Evolutionary conservation across 1,140 invertebrate genomes (phyloP).

Genomic region (Bombus cullumanus): DNA sequence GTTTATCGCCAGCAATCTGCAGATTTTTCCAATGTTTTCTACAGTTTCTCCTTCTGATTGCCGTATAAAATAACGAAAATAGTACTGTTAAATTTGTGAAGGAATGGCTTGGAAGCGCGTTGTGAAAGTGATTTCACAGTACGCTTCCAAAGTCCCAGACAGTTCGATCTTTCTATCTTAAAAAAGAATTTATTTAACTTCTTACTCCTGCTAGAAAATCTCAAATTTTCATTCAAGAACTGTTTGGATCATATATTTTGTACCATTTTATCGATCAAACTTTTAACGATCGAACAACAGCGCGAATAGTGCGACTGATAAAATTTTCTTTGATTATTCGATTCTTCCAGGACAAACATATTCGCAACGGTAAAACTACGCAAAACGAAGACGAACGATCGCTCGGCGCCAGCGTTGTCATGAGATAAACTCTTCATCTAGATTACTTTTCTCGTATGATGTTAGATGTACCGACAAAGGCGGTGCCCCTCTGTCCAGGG

Average conservation of each 20-base stretch:
- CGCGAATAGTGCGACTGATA: too few species aligned
- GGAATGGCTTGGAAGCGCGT: not conserved
- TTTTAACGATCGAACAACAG: not conserved
- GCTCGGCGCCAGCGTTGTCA: slow-evolving; percentile 87
- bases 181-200: not conserved
- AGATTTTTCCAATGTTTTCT: not conserved
- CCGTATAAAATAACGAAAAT: not conserved
- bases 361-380: slow-evolving; percentile 93
- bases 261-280: not conserved
- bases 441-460: slow-evolving; percentile 47
- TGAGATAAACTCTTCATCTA: slow-evolving; percentile 72
- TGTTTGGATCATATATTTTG: not conserved
- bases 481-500: slow-evolving; percentile 27
- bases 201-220: not conserved
- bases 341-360: slow-evolving; percentile 89
- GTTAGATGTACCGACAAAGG: slow-evolving; percentile 29
- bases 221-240: not conserved
- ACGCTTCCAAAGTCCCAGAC: not conserved
- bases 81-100: not conserved
- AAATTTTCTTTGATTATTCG: slow-evolving; percentile 32
- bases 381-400: slow-evolving; percentile 93
- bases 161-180: not conserved
- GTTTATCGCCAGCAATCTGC: not conserved
- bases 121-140: not conserved
- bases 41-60: not conserved